These are phyloP conservation scores for Heliconius ethilla DNA, from an alignment of 2,888 invertebrate genomes.

Conservation along the genomic window DNA sequence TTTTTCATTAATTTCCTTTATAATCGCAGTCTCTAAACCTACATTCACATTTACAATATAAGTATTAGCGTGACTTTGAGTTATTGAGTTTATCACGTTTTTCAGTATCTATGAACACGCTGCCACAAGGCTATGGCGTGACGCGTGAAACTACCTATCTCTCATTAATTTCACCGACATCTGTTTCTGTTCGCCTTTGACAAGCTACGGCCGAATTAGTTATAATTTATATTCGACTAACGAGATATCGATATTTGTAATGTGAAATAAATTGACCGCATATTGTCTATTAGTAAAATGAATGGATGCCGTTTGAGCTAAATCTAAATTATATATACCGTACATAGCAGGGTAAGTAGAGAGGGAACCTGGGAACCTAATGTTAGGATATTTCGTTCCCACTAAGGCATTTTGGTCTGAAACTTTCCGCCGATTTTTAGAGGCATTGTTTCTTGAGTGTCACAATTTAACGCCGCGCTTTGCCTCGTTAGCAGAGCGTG, in stretches of 20 bases:
- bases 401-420: too few relatives aligned
- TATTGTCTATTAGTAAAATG: not conserved
- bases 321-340: not conserved
- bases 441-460: too few relatives aligned
- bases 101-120: not conserved
- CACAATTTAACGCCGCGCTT: too few relatives aligned
- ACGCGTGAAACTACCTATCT: slow-evolving; percentile 7
- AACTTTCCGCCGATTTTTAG: too few relatives aligned
- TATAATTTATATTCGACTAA: slow-evolving; percentile 31
- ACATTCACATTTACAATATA: too few relatives aligned
- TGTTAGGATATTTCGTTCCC: too few relatives aligned
- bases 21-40: too few relatives aligned
- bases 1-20: too few relatives aligned
- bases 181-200: slow-evolving; percentile 34
- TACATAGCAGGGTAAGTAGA: too few relatives aligned
- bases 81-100: not conserved
- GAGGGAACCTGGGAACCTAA: too few relatives aligned
- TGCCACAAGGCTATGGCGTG: not conserved
- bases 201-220: slow-evolving; percentile 33
- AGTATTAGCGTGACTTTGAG: not conserved
- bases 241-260: slow-evolving; percentile 16
- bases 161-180: slow-evolving; percentile 33
- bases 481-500: too few relatives aligned
- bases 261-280: slow-evolving; percentile 12
- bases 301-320: not conserved